Base-by-base conservation (phyloP, 2,888 invertebrate species). In the Cephus nigrinus region DNA sequence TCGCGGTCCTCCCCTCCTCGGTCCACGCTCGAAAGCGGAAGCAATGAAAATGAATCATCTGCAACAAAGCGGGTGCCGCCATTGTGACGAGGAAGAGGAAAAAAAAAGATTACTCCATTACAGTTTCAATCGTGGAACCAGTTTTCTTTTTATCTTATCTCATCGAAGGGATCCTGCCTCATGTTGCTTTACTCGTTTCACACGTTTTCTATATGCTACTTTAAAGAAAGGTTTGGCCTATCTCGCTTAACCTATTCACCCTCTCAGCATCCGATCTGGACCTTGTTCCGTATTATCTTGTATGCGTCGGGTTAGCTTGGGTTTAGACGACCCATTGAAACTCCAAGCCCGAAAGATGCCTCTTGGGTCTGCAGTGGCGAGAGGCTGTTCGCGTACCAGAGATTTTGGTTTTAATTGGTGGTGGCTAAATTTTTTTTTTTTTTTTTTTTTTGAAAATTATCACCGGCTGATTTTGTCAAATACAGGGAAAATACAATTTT, bases 1-100 rank as follows among this genome's bases (percentile, higher is more conserved):
- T 71, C 11, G 71, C 11, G 71, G 9, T 5, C 9, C 9, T 15
- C 0, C 23, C 23, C 23, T 0, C 5, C 36, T 36, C 36, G 36
- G 12, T 71, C 23, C 71, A 23, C 31, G 30, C 30, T 71, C 71
- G 71, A 71, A 71, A 12, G 30, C 71, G 71, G 71, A 71, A 71
- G 71, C 31, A 23, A 71, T 71, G n/a, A 71, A 31, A 71, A 71
- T 71, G 71, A 71, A 32, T 71, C 32, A 71, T 9, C 31, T 9
- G 71, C 31, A 71, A 71, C 71, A 71, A 74, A 74, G 74, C 35
- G 74, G 33, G 23, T 23, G 34, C 34, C 74, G 30, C 35, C 30
- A 32, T 71, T 71, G 31, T 71, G 71, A 32, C 12, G 71, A 31
- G 31, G 9, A 30, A 11, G 12, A 35, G 35, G 0, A 1, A 3